Evolutionary conservation across 2,113 vertebrate genomes (phyloP), one percentile per base, ranked within the genome.

Genomic region (Silurus meridionalis): DNA sequence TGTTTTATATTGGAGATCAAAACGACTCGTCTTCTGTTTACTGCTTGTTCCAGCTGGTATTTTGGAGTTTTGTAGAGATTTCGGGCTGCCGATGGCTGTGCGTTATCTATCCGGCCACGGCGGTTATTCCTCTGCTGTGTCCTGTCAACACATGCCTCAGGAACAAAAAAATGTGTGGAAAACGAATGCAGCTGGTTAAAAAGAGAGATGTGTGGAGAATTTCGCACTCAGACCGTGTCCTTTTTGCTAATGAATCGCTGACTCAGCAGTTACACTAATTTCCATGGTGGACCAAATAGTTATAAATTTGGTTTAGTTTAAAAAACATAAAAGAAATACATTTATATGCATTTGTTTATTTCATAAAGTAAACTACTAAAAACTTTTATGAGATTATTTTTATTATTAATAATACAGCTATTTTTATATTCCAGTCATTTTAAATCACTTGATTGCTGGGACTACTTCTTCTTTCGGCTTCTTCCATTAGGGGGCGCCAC

Each of bases 71-170:
- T 8, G 28, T 79, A 66, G 28, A n/a, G 37, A 37, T 37, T 37
- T 84, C 86, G 77, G 55, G 74, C n/a, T 67, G 77, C 85, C 64
- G 72, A 72, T 81, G 21, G 67, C 80, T 85, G 7, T 53, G 60
- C 25, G 87, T 87, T 79, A 83, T 87, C 53, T 79, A 69, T 17
- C 19, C 64, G 61, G 72, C 61, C 64, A 74, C 67, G 58, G 52
- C 17, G 77, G 83, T 82, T 84, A 83, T 87, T 85, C 75, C 85
- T 90, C 89, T 91, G 86, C 77, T 23, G 37, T 80, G 85, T 93
- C 90, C 90, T 92, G 93, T 93, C 91, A 93, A 92, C 91, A 92
- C 91, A 90, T 69, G 89, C 83, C 91, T 89, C 75, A 72, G 82
- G 89, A 91, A 88, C 77, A 88, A 52, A 87, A 75, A 91, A 80